These are phyloP conservation scores for Orycteropus afer DNA, from an alignment of 2,113 vertebrate genomes.

Conservation along the genomic window DNA sequence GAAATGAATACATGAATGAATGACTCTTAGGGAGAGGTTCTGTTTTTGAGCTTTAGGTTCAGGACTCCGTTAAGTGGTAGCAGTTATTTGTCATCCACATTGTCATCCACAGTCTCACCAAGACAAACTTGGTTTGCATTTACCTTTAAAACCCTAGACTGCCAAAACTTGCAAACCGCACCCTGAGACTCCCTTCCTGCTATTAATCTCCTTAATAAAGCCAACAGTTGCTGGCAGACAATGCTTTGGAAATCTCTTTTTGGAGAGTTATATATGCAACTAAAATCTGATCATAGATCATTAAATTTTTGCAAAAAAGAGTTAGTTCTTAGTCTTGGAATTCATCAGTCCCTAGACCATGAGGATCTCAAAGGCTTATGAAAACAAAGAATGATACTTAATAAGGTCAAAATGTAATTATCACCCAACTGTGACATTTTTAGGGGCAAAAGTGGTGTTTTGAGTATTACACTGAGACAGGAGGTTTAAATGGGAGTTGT, in stretches of 20 bases:
- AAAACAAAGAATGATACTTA: background rate
- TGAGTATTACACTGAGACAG: background rate
- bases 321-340: conserved; percentile 19
- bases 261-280: background rate
- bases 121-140: background rate
- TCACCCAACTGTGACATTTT: background rate
- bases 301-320: conserved; percentile 8
- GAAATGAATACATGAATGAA: background rate
- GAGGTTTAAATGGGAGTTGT: background rate
- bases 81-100: background rate
- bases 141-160: background rate
- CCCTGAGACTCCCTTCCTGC: background rate
- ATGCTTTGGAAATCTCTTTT: conserved; percentile 29
- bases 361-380: background rate
- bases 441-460: background rate
- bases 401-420: background rate
- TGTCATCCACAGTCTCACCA: background rate
- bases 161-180: background rate
- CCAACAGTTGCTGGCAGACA: background rate
- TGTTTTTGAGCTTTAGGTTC: background rate
- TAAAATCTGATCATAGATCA: background rate
- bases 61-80: background rate
- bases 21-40: background rate
- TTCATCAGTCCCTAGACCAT: background rate
- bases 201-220: conserved; percentile 31